Evolutionary conservation across 30 jellyfish, hydroid and myxozoan species (phyloP).

Genomic region (Pseudorhiza aurosa): DNA sequence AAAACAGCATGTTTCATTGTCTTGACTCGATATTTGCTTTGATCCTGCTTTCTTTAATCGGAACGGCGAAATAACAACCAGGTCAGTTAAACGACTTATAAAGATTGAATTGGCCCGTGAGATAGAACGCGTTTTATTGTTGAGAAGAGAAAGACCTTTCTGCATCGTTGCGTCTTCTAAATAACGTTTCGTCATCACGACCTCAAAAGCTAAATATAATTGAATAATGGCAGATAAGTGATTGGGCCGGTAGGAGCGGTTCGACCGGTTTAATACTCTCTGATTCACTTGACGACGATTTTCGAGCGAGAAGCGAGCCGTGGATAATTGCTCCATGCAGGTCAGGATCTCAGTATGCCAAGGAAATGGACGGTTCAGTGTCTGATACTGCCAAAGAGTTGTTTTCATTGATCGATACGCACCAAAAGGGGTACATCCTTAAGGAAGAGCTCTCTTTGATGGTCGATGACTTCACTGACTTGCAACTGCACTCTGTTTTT

Average conservation of each 20-base stretch:
- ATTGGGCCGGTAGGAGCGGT: no score
- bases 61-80: background rate
- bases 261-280: no score
- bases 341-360: background rate
- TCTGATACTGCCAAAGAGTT: constrained; percentile 59
- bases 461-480: constrained; percentile 35
- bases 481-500: constrained; percentile 63
- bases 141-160: background rate
- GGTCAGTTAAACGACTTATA: background rate
- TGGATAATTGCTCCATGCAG: no score
- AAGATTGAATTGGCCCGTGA: background rate
- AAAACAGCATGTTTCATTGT: background rate
- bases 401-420: constrained; percentile 34
- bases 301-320: no score
- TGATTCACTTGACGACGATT: no score
- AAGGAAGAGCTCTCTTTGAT: constrained; percentile 34
- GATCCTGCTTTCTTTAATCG: background rate
- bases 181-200: background rate
- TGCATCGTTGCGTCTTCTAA: background rate
- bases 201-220: background rate
- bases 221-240: constrained; percentile 2
- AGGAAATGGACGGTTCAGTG: constrained; percentile 18
- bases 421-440: constrained; percentile 51
- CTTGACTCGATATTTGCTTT: background rate
- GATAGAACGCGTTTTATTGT: background rate